These are phyloP conservation scores for Stenichneumon culpator DNA, from an alignment of 2,888 invertebrate genomes.

Conservation along the genomic window DNA sequence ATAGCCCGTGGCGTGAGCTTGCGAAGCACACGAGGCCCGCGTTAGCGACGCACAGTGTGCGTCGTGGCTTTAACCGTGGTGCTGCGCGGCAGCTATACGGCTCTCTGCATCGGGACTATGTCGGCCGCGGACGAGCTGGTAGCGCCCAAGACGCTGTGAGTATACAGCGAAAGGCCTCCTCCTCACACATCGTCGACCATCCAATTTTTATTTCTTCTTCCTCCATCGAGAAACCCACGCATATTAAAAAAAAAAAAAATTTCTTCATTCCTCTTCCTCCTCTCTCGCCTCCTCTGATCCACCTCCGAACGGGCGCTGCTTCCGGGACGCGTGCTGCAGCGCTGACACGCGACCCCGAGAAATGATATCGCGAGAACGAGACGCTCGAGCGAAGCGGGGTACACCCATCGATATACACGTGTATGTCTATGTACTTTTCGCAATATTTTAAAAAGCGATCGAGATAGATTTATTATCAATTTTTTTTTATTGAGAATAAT, in stretches of 20 bases:
- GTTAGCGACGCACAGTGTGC: conserved; percentile 53
- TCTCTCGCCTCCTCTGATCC: conserved; percentile 34
- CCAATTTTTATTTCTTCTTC: conserved; percentile 26
- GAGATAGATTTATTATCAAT: too few species aligned
- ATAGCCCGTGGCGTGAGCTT: conserved; percentile 49
- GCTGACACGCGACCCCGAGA: conserved; percentile 36
- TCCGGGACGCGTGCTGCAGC: conserved; percentile 46
- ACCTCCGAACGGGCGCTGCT: conserved; percentile 46
- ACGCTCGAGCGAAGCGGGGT: neutral
- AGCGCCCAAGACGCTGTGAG: conserved; percentile 75
- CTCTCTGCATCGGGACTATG: conserved; percentile 66
- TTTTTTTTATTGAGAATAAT: too few species aligned
- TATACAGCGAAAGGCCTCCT: conserved; percentile 47
- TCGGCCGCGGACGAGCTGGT: conserved; percentile 67
- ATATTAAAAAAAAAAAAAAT: too few species aligned
- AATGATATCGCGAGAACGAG: conserved; percentile 32
- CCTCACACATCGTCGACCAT: conserved; percentile 5
- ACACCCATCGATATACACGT: neutral
- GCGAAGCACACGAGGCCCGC: conserved; percentile 39
- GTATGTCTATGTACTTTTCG: neutral
- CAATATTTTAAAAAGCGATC: neutral
- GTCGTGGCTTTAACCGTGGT: conserved; percentile 63
- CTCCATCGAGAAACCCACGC: neutral
- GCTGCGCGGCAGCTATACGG: conserved; percentile 35
- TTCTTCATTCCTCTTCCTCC: conserved; percentile 13